phyloP scores from a whole-genome alignment of 2,113 vertebrate genomes.

The Heterotilapia buettikoferi region DNA sequence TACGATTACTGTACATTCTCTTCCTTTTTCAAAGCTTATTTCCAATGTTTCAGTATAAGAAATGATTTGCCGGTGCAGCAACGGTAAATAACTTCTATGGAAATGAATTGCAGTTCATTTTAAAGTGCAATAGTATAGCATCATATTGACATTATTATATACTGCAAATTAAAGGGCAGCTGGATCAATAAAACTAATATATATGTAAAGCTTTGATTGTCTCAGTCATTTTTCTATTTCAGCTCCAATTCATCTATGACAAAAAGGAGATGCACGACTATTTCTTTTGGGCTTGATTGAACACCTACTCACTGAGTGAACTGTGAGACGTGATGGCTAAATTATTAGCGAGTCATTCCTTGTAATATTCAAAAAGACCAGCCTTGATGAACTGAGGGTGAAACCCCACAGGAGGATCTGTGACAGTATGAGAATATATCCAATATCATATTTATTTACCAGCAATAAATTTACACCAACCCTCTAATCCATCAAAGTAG shows the following conservation, averaged over 20 bases:
- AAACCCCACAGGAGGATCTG: not conserved
- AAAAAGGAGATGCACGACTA: conserved; percentile 10
- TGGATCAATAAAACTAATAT: conserved; percentile 53
- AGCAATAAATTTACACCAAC: conserved; percentile 17
- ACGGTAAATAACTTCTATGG: not conserved
- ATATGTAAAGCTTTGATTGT: conserved; percentile 1
- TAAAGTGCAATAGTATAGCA: not conserved
- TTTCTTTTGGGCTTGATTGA: conserved; percentile 8
- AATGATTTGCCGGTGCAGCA: not conserved
- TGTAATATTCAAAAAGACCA: not conserved
- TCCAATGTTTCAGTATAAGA: not conserved
- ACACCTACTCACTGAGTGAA: conserved; percentile 1
- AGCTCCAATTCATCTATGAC: conserved; percentile 23
- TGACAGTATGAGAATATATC: conserved; percentile 14
- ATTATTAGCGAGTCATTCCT: conserved; percentile 1
- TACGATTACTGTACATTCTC: not conserved
- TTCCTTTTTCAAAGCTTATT: not conserved
- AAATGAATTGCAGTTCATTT: conserved; percentile 1
- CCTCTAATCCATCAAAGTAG: conserved; percentile 18
- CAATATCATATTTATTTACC: conserved; percentile 32
- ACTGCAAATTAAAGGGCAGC: not conserved
- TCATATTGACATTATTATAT: conserved; percentile 10
- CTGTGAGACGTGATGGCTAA: conserved; percentile 1
- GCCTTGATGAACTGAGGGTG: not conserved
- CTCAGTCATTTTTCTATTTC: conserved; percentile 24